These are phyloP conservation scores for Thyatira batis DNA, from an alignment of 2,888 invertebrate species.

Conservation along the genomic window DNA sequence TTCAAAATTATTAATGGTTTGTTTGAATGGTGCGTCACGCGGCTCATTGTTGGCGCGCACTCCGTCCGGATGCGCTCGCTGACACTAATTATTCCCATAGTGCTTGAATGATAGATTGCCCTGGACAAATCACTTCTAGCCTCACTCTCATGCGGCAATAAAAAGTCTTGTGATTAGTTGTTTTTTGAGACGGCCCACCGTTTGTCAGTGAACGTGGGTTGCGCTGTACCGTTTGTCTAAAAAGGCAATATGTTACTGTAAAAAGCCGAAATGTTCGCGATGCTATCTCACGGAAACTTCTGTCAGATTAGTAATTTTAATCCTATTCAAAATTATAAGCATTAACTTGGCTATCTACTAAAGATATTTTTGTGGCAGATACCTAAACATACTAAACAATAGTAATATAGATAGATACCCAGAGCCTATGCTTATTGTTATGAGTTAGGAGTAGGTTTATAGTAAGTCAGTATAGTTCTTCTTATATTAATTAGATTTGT, in stretches of 20 bases:
- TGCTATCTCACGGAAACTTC: constrained; percentile 54
- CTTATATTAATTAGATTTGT: too few relatives aligned
- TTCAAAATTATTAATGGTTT: constrained; percentile 81
- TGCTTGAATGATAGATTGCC: constrained; percentile 80
- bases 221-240: constrained; percentile 57
- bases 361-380: constrained; percentile 30
- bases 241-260: constrained; percentile 66
- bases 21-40: constrained; percentile 78
- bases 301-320: constrained; percentile 63
- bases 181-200: constrained; percentile 59
- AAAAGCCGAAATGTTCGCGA: constrained; percentile 50
- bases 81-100: constrained; percentile 82
- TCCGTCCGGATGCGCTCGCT: constrained; percentile 76
- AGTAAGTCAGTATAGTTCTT: too few relatives aligned
- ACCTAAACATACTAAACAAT: constrained; percentile 18
- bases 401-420: constrained; percentile 7
- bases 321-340: constrained; percentile 58
- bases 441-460: too few relatives aligned
- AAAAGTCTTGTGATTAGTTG: constrained; percentile 73
- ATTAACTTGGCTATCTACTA: constrained; percentile 26
- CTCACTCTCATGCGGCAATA: constrained; percentile 64
- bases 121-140: constrained; percentile 80
- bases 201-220: constrained; percentile 65
- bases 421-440: too few relatives aligned
- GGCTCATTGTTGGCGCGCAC: constrained; percentile 74